Evolutionary conservation across 2,113 vertebrate species (phyloP), one percentile per base, ranked within the genome.

Genomic region (Triplophysa siluroides): DNA sequence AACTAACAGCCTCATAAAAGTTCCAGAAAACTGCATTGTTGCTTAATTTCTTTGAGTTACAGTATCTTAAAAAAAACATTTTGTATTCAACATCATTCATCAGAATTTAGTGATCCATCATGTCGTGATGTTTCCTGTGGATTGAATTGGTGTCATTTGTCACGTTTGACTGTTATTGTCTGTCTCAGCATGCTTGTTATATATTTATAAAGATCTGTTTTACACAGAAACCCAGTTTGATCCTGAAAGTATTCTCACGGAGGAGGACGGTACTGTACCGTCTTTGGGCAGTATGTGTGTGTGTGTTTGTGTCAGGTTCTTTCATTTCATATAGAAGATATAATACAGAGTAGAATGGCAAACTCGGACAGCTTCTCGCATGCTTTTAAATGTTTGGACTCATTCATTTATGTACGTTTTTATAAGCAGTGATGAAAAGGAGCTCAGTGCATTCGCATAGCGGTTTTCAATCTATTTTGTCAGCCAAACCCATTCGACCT

Each of bases 181-280:
- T 86, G 77, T 78, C 63, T 76, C 45, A 75, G 81, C 75, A 72
- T 78, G 64, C 56, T 14, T 79, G 19, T 76, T 38, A 70, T 83
- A 70, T 83, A 62, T 84, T 81, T 63, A 54, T 78, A 76, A 83
- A 82, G 72, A 75, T 66, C 50, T 70, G 38, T 76, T 91, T 87
- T 89, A 91, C 85, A 85, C 92, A 95, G 95, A 94, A 89, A 89
- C 90, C 90, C 92, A 89, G 91, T 91, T 92, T 85, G 91, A 92
- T 84, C 92, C 91, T 91, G 93, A 93, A 86, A 92, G 88, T 84
- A 89, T 83, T 84, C 91, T 92, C 83, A 90, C 91, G 85, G 93
- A 94, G 88, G 93, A 95, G 86, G 92, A 94, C 92, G 94, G 94
- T 96, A 96, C 92, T 91, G 95, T 95, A 95, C 93, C 89, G 86